Evolutionary conservation across 35 echinoderm and acorn worm genomes (phyloP), one percentile per base, ranked within the genome.

Genomic region (Heliocidaris erythrogramma): DNA sequence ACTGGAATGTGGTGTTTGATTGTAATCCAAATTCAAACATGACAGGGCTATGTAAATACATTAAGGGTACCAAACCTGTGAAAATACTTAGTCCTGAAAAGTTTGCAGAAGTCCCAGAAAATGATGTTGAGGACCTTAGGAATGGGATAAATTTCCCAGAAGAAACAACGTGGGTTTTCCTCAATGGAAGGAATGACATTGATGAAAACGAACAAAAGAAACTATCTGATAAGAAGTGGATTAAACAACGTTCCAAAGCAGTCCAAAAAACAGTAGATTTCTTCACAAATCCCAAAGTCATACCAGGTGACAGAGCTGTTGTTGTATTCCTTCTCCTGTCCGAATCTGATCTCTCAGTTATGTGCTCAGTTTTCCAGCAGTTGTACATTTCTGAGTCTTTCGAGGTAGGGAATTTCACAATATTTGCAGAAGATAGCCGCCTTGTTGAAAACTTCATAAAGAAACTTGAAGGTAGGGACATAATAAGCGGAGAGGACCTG

Each of bases 331-430:
- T 42, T 42, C 35, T 96, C 4, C 65, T 96, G 3, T 93, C 90
- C 4, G 85, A 92, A 29, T 65, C 92, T 86, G 92, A 96, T 29
- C 92, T 96, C 7, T 88, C 47, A 17, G 91, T 96, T 18, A 24
- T 95, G 48, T 92, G 94, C 85, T 90, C 94, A 21, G 86, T 90
- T 84, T 96, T 96, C 84, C 61, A 94, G 14, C 93, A 96, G 52
- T 88, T 95, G 21, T 96, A 61, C 35, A 92, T 94, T 1, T 59
- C 69, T 18, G 69, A 84, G 69, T 84, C 88, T 30, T 96, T 96
- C 21, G 47, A 89, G 96, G 13, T 48, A 95, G 32, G 31, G 92
- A 42, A 92, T 85, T 92, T 96, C n/a, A 85, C 90, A 17, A 88
- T 53, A 31, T 95, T 96, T 88, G 88, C 48, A 47, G 94, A 95